A percentile compares a stretch with the other conserved stretches of the same genome.
Conservation (phyloP, 1,140 invertebrate species). For the Hycleus cichorii region DNA sequence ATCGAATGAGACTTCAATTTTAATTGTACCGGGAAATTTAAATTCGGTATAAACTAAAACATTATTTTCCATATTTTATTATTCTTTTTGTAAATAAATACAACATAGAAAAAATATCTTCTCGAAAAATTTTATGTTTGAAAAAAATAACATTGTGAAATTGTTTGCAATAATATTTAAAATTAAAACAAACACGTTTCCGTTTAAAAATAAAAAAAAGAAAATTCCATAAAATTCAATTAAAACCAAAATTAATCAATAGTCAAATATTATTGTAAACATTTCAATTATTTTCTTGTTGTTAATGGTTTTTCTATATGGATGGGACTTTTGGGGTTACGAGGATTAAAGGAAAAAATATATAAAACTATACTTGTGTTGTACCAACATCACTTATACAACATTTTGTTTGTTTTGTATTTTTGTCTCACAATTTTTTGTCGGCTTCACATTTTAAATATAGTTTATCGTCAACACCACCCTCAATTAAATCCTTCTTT, state of each 20-base stretch:
- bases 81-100: conserved; percentile 12
- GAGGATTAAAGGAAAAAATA: not conserved
- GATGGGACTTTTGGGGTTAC: too few species aligned
- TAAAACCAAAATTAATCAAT: conserved; percentile 7
- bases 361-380: conserved; percentile 8
- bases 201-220: too few species aligned
- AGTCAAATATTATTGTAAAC: conserved; percentile 11
- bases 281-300: not conserved
- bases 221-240: not conserved
- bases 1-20: too few species aligned
- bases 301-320: too few species aligned
- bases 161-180: conserved; percentile 9
- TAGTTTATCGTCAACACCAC: conserved; percentile 14
- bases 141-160: conserved; percentile 4
- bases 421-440: conserved; percentile 7
- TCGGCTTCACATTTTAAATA: conserved; percentile 14
- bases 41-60: too few species aligned
- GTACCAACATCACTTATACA: conserved; percentile 4
- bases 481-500: conserved; percentile 16
- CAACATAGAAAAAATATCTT: conserved; percentile 15
- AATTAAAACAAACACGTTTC: too few species aligned
- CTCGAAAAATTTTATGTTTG: conserved; percentile 8
- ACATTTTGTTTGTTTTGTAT: too few species aligned
- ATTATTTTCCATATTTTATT: conserved; percentile 4
- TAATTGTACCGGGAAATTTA: too few species aligned